Evolutionary conservation across 1,140 invertebrate genomes (phyloP).

Genomic region (Anoplolepis gracilipes): DNA sequence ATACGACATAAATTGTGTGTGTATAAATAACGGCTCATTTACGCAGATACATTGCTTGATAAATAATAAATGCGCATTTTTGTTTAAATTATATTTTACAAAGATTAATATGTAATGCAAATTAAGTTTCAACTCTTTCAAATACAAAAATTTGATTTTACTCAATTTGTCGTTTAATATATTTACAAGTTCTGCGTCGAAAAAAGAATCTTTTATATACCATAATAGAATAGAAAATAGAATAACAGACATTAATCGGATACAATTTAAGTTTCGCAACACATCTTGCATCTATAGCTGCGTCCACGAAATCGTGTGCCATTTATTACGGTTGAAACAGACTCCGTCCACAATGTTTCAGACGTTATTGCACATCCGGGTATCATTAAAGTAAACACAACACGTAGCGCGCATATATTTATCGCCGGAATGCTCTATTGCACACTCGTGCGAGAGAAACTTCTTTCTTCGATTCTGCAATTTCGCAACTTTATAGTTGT

Average conservation of each 20-base stretch:
- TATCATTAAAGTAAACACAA: constrained; percentile 41
- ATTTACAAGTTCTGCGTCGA: not conserved
- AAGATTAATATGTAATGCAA: not conserved
- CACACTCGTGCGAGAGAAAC: not conserved
- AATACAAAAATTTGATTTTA: not conserved
- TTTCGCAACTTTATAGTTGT: constrained; percentile 1
- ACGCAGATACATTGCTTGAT: not conserved
- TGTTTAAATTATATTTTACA: not conserved
- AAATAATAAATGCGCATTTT: not conserved
- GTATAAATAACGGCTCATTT: not conserved
- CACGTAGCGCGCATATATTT: constrained; percentile 14
- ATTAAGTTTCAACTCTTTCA: not conserved
- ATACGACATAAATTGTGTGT: not conserved
- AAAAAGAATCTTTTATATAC: not conserved
- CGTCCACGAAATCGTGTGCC: constrained; percentile 15
- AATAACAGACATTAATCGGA: constrained; percentile 12
- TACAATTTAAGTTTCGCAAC: constrained; percentile 38
- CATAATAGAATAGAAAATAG: not conserved
- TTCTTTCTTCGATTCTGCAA: constrained; percentile 11
- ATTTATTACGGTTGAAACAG: constrained; percentile 42
- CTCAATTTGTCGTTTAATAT: not conserved
- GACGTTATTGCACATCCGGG: constrained; percentile 47
- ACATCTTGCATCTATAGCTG: constrained; percentile 33
- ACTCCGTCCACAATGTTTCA: constrained; percentile 3
- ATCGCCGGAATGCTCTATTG: not conserved